Evolutionary conservation across 2,113 vertebrate species (phyloP).

Genomic region (Ovis aries): DNA sequence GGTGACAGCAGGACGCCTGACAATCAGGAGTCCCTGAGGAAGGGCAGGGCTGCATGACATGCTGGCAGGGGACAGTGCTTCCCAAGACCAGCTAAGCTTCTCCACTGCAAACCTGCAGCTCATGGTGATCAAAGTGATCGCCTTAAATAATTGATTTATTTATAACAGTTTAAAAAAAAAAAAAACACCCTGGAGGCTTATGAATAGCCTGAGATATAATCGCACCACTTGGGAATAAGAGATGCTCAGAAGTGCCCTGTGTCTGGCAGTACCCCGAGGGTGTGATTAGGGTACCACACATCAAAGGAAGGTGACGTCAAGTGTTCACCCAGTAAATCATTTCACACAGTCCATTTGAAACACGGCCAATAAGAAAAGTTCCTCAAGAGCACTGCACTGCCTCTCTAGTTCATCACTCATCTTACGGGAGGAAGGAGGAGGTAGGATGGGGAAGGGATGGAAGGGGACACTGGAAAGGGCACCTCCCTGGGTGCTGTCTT

Average conservation of each 20-base stretch:
- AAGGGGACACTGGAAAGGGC: accelerated
- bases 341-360: constrained; percentile 69
- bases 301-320: constrained; percentile 69
- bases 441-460: accelerated
- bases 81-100: constrained; percentile 54
- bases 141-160: constrained; percentile 81
- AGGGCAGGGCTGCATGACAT: not conserved
- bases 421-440: not conserved
- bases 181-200: constrained; percentile 62
- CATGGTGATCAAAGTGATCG: constrained; percentile 74
- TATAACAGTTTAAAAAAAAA: constrained; percentile 65
- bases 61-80: constrained; percentile 47
- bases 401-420: not conserved
- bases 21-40: constrained; percentile 4
- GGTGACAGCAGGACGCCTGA: constrained; percentile 48
- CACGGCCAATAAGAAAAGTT: not conserved
- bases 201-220: constrained; percentile 73
- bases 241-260: constrained; percentile 65
- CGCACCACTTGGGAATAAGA: constrained; percentile 69
- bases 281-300: constrained; percentile 71
- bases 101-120: constrained; percentile 56
- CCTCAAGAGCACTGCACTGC: not conserved
- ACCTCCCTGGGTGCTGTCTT: not conserved
- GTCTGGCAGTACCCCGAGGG: constrained; percentile 67
- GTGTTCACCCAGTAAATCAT: constrained; percentile 74